A percentile compares a stretch with the other conserved stretches of the same genome.
These are phyloP conservation scores for Caenorhabditis japonica DNA, from an alignment of 2,888 invertebrate genomes.

Conservation along the genomic window DNA sequence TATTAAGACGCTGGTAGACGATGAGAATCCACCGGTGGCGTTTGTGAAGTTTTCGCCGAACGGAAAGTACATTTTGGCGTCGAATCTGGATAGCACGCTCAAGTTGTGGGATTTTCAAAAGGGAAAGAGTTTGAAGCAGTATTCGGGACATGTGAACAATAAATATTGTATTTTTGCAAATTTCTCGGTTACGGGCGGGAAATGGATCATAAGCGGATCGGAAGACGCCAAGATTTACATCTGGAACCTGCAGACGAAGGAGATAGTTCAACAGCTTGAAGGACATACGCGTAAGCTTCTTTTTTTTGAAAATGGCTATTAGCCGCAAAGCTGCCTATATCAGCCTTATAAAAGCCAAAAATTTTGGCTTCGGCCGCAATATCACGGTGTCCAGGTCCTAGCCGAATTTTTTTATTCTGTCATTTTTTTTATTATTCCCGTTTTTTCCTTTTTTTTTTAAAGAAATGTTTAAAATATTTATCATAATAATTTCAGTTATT, in stretches of 20 bases:
- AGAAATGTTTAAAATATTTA: too few relatives aligned
- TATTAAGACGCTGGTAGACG: constrained; percentile 97
- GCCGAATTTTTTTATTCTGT: neutral
- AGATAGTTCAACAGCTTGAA: constrained; percentile 96
- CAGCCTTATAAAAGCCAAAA: too few relatives aligned
- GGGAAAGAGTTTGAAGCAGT: constrained; percentile 97
- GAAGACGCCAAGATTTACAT: constrained; percentile 99
- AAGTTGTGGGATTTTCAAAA: constrained; percentile 99
- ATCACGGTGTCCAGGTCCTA: too few relatives aligned
- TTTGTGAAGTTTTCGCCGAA: constrained; percentile 99
- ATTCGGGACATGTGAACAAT: constrained; percentile 97
- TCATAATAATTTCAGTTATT: too few relatives aligned
- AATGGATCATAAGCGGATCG: constrained; percentile 99
- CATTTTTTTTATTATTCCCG: too few relatives aligned
- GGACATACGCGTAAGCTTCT: constrained; percentile 88
- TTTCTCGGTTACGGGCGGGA: constrained; percentile 99
- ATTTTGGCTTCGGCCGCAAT: too few relatives aligned
- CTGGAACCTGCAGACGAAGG: constrained; percentile 99
- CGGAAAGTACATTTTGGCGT: constrained; percentile 98
- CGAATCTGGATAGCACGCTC: constrained; percentile 92
- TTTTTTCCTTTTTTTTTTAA: too few relatives aligned
- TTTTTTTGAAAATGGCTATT: too few relatives aligned
- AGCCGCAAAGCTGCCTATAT: too few relatives aligned
- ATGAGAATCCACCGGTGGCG: constrained; percentile 99
- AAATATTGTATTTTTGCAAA: constrained; percentile 99